Evolutionary conservation across 2,113 vertebrate species (phyloP).

Genomic region (Tamias sibiricus): DNA sequence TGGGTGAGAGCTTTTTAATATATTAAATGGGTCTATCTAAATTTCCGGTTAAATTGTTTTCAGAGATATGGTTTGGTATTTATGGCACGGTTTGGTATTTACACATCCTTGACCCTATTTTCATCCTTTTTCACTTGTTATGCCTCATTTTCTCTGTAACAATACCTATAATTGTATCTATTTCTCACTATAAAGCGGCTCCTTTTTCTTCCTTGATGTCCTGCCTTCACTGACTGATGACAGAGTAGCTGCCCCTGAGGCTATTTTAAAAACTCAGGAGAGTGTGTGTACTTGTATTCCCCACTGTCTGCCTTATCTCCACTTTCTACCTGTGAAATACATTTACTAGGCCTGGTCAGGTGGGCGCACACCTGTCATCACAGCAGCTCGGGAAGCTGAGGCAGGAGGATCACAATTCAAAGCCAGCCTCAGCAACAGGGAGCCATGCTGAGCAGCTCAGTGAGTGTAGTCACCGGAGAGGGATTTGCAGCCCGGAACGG

Average conservation of each 20-base stretch:
- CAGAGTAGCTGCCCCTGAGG: not conserved
- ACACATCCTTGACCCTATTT: constrained; percentile 68
- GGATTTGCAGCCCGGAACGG: no score
- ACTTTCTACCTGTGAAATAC: not conserved
- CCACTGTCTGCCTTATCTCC: not conserved
- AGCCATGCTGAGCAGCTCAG: no score
- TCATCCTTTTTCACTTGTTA: constrained; percentile 61
- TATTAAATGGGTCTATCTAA: constrained; percentile 24
- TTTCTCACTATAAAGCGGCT: constrained; percentile 60
- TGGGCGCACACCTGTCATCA: no score
- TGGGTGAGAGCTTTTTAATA: not conserved
- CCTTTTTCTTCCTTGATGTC: constrained; percentile 48
- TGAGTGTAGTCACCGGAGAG: no score
- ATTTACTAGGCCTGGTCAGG: not conserved
- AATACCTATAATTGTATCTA: constrained; percentile 71
- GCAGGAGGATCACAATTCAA: no score
- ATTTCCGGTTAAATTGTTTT: constrained; percentile 5
- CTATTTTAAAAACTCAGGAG: constrained; percentile 54
- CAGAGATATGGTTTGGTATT: constrained; percentile 42
- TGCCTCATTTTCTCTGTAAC: constrained; percentile 71
- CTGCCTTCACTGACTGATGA: constrained; percentile 31
- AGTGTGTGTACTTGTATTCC: not conserved
- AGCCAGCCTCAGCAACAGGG: no score
- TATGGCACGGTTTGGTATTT: not conserved
- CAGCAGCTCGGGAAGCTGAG: no score